phyloP scores from a whole-genome alignment of 2,797 vertebrate species.

The Manis pentadactyla region DNA sequence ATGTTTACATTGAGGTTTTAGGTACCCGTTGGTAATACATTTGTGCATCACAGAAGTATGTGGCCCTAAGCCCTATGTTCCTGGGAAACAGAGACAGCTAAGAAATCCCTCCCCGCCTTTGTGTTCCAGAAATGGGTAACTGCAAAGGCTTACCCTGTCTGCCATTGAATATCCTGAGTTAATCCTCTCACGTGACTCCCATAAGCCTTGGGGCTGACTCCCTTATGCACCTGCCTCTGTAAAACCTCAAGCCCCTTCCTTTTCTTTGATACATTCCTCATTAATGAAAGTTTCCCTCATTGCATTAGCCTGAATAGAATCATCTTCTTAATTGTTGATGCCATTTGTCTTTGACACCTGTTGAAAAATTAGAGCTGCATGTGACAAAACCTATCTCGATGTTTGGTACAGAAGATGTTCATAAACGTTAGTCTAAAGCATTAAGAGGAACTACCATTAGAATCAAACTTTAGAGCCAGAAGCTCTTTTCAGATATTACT shows the following conservation, averaged over 20 bases:
- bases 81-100: background rate
- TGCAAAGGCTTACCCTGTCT: background rate
- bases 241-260: background rate
- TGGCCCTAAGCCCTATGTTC: background rate
- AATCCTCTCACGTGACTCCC: background rate
- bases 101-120: background rate
- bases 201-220: background rate
- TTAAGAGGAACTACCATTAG: background rate
- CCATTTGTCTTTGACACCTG: conserved; percentile 2
- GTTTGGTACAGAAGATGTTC: background rate
- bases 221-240: background rate
- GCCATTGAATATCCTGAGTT: background rate
- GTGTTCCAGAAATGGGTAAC: background rate
- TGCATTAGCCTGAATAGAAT: background rate
- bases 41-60: background rate
- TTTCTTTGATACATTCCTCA: background rate
- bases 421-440: background rate
- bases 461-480: background rate
- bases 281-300: background rate
- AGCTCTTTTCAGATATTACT: background rate
- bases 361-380: background rate
- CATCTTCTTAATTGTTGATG: background rate
- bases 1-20: background rate
- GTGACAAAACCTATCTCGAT: background rate
- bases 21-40: background rate